A percentile compares a stretch with the other conserved stretches of the same genome.
Evolutionary conservation across 2,113 vertebrate genomes (phyloP).

Genomic region (Tetraodon nigroviridis): DNA sequence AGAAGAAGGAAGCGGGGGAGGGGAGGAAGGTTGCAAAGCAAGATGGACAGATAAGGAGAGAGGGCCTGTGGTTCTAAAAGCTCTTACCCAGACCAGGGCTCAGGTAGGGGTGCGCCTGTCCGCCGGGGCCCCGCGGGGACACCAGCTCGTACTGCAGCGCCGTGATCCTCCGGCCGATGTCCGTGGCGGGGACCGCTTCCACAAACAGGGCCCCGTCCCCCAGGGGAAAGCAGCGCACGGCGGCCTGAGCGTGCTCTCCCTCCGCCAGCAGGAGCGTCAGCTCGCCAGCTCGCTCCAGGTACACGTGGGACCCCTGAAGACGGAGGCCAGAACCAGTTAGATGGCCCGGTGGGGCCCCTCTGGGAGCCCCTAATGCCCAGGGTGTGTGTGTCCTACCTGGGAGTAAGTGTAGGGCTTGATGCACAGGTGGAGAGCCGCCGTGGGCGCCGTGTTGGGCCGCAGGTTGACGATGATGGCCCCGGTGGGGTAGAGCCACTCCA

Average conservation of each 20-base stretch:
- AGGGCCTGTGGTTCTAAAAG: neutral
- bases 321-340: neutral
- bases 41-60: too few species aligned
- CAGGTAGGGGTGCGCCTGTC: slow-evolving; percentile 68
- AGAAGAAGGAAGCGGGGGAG: slow-evolving; percentile 19
- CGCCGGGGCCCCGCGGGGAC: slow-evolving; percentile 58
- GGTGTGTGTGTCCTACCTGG: slow-evolving; percentile 40
- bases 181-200: slow-evolving; percentile 83
- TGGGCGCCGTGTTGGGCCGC: slow-evolving; percentile 80
- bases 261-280: slow-evolving; percentile 84
- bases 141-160: slow-evolving; percentile 91
- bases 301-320: slow-evolving; percentile 83
- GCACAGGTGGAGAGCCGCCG: slow-evolving; percentile 79
- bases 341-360: neutral
- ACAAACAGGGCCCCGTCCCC: slow-evolving; percentile 86
- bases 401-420: slow-evolving; percentile 83
- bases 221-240: slow-evolving; percentile 80
- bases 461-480: slow-evolving; percentile 92
- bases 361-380: too few species aligned
- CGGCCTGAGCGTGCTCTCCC: slow-evolving; percentile 64
- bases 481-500: slow-evolving; percentile 95
- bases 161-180: slow-evolving; percentile 89
- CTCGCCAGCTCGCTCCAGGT: slow-evolving; percentile 87
- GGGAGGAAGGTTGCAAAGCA: slow-evolving; percentile 1
- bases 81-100: slow-evolving; percentile 46